Evolutionary conservation across 1,140 invertebrate genomes (phyloP), one percentile per base, ranked within the genome.

Genomic region (Archegozetes longisetosus): DNA sequence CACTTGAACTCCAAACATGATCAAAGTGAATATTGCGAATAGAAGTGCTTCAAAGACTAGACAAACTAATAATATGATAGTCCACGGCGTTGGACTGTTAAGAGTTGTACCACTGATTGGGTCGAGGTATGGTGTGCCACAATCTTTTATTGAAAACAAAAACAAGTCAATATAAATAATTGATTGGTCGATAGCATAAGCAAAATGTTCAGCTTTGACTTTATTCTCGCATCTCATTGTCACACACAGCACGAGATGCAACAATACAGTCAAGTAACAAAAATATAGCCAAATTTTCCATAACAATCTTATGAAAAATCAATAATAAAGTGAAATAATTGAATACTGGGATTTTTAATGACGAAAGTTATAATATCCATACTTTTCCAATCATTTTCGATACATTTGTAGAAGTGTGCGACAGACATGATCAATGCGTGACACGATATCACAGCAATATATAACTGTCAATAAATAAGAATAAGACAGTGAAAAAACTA

Each of bases 1-100:
- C n/a, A 98, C 73, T 73, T 98, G 92, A 1, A 92, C 92, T 29
- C 85, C 86, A 67, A 96, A 82, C 96, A 99, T 99, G 9, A 98
- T 91, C 27, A 84, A 84, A 3, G 95, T 99, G 74, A 99, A 99
- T 65, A 98, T 93, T 17, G 93, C 89, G 77, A 99, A 99, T 20
- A 99, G 77, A 24, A 98, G 76, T 0, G 88, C 88, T 75, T 99
- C 96, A 69, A 98, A 95, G 26, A 93, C 85, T 20, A 99, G 79
- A 70, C 98, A 96, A 54, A 98, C 80, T 17, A 99, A 74, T 51
- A 99, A 77, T 22, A 98, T 84, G 27, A 98, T 92, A 0, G 92
- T 97, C 1, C 87, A 87, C 13, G 95, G 92, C 17, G 64, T n/a
- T 22, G 63, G 53, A 22, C 4, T 24, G n/a, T 23, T 14, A 13